Evolutionary conservation across 37 sponge, comb jelly and placozoan genomes (phyloP), one percentile per base, ranked within the genome.

Genomic region (Hormiphora californensis): DNA sequence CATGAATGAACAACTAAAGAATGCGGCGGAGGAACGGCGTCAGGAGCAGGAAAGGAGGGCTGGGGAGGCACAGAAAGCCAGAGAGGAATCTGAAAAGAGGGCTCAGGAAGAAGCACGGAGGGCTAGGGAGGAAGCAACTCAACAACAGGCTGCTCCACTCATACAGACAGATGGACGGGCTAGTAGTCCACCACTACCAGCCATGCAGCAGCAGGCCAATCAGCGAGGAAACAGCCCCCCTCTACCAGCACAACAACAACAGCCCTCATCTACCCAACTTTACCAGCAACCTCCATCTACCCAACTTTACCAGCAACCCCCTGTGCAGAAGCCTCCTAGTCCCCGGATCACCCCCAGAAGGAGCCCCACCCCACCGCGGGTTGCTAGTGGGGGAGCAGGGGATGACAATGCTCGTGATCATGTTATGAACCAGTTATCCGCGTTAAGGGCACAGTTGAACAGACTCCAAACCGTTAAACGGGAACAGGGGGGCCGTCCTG

Each of bases 171-270:
- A n/a, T n/a, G n/a, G n/a, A n/a, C n/a, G n/a, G n/a, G n/a, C n/a
- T n/a, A n/a, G n/a, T n/a, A n/a, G n/a, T n/a, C n/a, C n/a, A n/a
- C n/a, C n/a, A n/a, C n/a, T n/a, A n/a, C n/a, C n/a, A n/a, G n/a
- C n/a, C n/a, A n/a, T n/a, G n/a, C n/a, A n/a, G n/a, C n/a, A n/a
- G n/a, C n/a, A n/a, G n/a, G n/a, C n/a, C n/a, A n/a, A n/a, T n/a
- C 67, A 65, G 37, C 21, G 67, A 65, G 67, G 37, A 27, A 57
- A 30, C 4, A 57, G 61, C 61, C 61, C 61, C 27, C 67, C 67
- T 38, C 3, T 27, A 19, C 67, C 67, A 3, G 30, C 67, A n/a
- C n/a, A n/a, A n/a, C n/a, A n/a, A n/a, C n/a, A 57, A 12, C 7
- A 23, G 27, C n/a, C 30, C n/a, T 15, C 61, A 57, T 5, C 61